Percentiles rank a stretch among this genome's conserved stretches.
Evolutionary conservation across 1,140 invertebrate species (phyloP).

Genomic region (Ectropis grisescens): DNA sequence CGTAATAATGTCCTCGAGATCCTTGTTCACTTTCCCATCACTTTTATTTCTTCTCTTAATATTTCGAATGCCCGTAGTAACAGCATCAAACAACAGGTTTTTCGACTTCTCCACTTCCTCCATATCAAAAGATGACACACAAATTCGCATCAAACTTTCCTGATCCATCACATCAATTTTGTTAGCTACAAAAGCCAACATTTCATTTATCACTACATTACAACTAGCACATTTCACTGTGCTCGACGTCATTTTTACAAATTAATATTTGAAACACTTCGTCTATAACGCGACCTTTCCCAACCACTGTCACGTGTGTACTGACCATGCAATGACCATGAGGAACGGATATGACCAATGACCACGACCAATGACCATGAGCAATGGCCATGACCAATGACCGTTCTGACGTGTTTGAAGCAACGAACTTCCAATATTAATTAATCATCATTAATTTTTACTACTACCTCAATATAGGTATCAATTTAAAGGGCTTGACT

Average conservation of each 20-base stretch:
- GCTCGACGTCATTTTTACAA: neutral
- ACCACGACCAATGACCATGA: too few relatives aligned
- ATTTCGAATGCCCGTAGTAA: neutral
- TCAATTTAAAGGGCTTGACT: too few relatives aligned
- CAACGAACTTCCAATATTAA: too few relatives aligned
- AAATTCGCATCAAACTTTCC: neutral
- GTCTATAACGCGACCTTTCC: too few relatives aligned
- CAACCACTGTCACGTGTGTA: too few relatives aligned
- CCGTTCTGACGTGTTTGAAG: too few relatives aligned
- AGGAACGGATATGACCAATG: too few relatives aligned
- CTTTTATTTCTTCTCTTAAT: constrained; percentile 3
- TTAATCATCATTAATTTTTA: too few relatives aligned
- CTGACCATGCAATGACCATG: too few relatives aligned
- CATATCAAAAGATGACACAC: neutral
- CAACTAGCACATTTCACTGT: neutral
- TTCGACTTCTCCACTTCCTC: neutral
- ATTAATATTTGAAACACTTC: too few relatives aligned
- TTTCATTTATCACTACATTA: neutral
- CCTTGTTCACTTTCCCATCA: constrained; percentile 1
- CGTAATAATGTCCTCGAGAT: constrained; percentile 8
- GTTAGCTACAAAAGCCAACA: neutral
- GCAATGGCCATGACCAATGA: too few relatives aligned
- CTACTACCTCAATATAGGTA: too few relatives aligned
- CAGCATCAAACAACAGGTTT: neutral
- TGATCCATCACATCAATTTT: neutral